Base-by-base conservation (phyloP, 2,888 invertebrate genomes). In the Dioctria linearis region DNA sequence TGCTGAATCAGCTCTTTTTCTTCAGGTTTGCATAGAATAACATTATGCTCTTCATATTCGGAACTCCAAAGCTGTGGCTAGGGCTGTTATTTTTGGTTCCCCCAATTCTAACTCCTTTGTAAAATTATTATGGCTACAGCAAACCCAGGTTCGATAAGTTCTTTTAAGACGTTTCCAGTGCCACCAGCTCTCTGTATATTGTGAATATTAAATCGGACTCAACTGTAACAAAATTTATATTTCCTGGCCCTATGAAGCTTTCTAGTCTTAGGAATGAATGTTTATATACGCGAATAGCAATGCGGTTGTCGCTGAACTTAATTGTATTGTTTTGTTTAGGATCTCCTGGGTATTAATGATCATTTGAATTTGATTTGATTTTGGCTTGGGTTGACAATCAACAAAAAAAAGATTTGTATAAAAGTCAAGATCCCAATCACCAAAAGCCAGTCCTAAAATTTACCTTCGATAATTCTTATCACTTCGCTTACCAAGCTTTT, bases 21-120 rank as follows among this genome's bases (percentile, higher is more conserved):
- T 82, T 94, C 89, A 57, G 93, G 91, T 42, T 90, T 90, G 84
- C 97, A 95, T 3, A 99, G 90, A 82, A 98, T 90, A 0, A 98
- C 99, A 86, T 98, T 93, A 85, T 96, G 98, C 88, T 98, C 98
- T 88, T 98, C 98, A 88, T 98, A 99, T 88, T 99, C 99, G 0
- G 99, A 99, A 0, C 98, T 98, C 99, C 99, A 99, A 2, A 99
- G 89, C 86, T 99, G n/a, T n/a, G n/a, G n/a, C 99, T 81, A 98
- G 89, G 0, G 96, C 94, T 79, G 95, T 97, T 78, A 99, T 94
- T 3, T 98, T 98, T 0, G 97, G 96, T 90, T 99, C 99, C 0
- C 98, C 99, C 43, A 99, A 90, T 83, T 96, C 94, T 87, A 98
- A 98, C 86, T 93, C 92, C 82, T 94, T 93, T 0, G 95, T 94